These are phyloP conservation scores for Butorides virescens DNA, from an alignment of 2,113 vertebrate species.

Conservation along the genomic window DNA sequence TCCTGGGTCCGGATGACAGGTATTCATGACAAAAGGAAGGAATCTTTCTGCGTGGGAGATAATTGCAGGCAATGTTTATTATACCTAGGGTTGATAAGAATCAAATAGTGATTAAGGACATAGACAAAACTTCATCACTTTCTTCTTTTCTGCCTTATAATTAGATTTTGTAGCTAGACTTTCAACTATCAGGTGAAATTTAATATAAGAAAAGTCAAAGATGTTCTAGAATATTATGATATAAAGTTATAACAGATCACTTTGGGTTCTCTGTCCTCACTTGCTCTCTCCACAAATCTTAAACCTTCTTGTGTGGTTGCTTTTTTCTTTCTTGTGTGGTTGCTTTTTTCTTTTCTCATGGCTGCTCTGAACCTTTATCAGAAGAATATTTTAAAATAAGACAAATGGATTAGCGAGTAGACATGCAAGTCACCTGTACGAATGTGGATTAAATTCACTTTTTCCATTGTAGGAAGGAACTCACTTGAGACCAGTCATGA, in stretches of 20 bases:
- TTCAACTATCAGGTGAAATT: constrained; percentile 5
- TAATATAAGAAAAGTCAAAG: background rate
- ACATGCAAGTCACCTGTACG: background rate
- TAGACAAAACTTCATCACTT: background rate
- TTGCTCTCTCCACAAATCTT: background rate
- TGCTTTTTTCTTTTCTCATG: background rate
- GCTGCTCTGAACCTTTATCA: background rate
- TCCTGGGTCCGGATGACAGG: constrained; percentile 4
- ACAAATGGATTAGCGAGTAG: background rate
- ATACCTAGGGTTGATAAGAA: constrained; percentile 34
- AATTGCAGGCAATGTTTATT: constrained; percentile 20
- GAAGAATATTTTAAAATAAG: background rate
- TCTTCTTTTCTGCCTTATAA: constrained; percentile 21
- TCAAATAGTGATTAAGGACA: constrained; percentile 24
- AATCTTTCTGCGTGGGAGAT: constrained; percentile 7
- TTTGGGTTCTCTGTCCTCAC: background rate
- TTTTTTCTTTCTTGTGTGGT: background rate
- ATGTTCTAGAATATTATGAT: background rate
- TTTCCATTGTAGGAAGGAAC: background rate
- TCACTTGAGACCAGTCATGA: background rate
- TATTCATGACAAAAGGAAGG: constrained; percentile 18
- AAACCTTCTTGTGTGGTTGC: background rate
- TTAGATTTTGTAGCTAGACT: constrained; percentile 13
- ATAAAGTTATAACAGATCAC: background rate
- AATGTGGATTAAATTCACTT: background rate